phyloP scores from a whole-genome alignment of 2,797 vertebrate genomes.

The Siniperca undulata region DNA sequence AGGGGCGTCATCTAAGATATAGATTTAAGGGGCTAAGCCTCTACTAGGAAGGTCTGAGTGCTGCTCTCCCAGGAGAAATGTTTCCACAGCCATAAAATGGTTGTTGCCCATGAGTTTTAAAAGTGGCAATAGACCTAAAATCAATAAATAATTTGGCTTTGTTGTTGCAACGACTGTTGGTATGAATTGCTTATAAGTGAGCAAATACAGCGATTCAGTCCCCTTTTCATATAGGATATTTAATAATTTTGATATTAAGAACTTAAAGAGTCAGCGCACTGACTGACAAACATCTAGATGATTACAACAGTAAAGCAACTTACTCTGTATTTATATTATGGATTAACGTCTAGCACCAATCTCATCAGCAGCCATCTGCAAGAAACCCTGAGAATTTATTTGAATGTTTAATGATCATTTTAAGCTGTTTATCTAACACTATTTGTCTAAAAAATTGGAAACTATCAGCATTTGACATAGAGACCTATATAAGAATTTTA shows the following conservation, averaged over 20 bases:
- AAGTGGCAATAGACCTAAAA: slow-evolving; percentile 64
- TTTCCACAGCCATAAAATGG: slow-evolving; percentile 61
- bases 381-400: not conserved
- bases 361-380: not conserved
- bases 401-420: not conserved
- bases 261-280: not conserved
- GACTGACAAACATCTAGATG: not conserved
- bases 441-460: not conserved
- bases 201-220: not conserved
- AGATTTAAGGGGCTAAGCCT: slow-evolving; percentile 62
- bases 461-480: not conserved
- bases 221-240: slow-evolving; percentile 17
- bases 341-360: not conserved
- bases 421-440: not conserved
- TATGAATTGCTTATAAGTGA: slow-evolving; percentile 33
- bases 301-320: not conserved
- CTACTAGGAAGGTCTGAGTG: slow-evolving; percentile 32
- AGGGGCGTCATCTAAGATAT: slow-evolving; percentile 50
- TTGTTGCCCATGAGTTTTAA: slow-evolving; percentile 60
- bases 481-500: not conserved
- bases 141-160: slow-evolving; percentile 74
- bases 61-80: slow-evolving; percentile 65
- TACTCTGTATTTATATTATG: not conserved
- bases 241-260: slow-evolving; percentile 5
- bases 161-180: slow-evolving; percentile 49